Evolutionary conservation across 2,113 vertebrate species (phyloP).

Genomic region (Paradisaea rubra): DNA sequence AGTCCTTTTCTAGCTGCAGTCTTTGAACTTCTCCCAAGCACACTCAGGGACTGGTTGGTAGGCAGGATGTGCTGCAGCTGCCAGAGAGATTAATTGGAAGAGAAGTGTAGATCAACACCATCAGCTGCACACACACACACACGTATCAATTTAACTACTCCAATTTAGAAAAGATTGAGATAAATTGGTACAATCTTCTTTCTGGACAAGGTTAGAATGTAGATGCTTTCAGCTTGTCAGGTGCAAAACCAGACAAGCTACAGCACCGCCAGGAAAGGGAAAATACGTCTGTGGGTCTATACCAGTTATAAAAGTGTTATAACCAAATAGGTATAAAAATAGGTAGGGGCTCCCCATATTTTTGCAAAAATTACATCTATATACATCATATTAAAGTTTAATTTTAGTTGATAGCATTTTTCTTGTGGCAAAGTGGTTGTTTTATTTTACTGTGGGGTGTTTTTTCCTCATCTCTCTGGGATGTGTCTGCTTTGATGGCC

Average conservation of each 20-base stretch:
- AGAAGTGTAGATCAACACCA: slow-evolving; percentile 9
- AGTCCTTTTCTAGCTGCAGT: neutral
- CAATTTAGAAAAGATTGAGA: slow-evolving; percentile 13
- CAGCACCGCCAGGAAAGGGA: neutral
- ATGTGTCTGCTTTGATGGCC: neutral
- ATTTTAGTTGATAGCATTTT: neutral
- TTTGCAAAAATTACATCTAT: neutral
- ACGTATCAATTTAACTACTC: neutral
- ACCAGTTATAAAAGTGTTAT: neutral
- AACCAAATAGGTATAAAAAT: neutral
- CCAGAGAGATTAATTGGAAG: slow-evolving; percentile 14
- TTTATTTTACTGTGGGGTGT: neutral
- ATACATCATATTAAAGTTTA: neutral
- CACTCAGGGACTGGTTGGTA: neutral
- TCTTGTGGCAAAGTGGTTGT: neutral
- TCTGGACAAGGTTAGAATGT: neutral
- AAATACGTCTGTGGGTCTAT: neutral
- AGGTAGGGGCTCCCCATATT: neutral
- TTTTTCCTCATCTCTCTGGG: neutral
- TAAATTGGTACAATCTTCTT: slow-evolving; percentile 23
- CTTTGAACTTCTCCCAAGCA: slow-evolving; percentile 8
- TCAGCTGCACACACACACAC: neutral
- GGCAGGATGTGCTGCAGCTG: slow-evolving; percentile 15
- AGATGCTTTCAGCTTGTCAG: neutral
- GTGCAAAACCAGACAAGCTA: neutral